Conservation (phyloP, 2,113 vertebrate species). For the Gallinago jamesoni region DNA sequence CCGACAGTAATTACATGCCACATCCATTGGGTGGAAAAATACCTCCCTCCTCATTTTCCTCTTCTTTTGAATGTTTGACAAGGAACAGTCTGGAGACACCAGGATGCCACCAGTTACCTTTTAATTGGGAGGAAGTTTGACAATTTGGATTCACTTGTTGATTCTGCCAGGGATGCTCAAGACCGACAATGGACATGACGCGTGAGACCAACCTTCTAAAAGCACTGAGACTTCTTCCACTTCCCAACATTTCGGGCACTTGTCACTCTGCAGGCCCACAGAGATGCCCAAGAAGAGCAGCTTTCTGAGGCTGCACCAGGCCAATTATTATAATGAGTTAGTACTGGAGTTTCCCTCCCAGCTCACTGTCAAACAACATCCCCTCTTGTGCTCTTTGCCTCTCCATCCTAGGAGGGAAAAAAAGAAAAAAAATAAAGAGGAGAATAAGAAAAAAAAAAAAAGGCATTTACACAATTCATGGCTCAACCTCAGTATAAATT, state of each 20-base stretch:
- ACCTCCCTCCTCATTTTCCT: neutral
- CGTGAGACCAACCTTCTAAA: neutral
- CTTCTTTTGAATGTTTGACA: neutral
- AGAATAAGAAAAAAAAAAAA: neutral
- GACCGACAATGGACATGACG: accelerated
- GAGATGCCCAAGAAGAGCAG: neutral
- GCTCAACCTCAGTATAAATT: neutral
- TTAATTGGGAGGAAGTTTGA: neutral
- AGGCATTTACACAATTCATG: neutral
- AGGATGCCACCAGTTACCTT: neutral
- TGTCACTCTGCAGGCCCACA: neutral
- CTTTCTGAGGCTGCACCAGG: neutral
- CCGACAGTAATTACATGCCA: neutral
- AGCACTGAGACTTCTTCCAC: neutral
- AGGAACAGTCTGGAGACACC: constrained; percentile 11
- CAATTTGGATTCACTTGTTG: neutral
- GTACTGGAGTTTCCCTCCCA: neutral
- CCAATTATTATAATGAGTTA: neutral
- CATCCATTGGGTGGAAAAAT: neutral
- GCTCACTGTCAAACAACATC: neutral
- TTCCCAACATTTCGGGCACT: neutral
- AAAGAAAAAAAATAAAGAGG: neutral
- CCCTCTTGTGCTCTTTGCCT: neutral
- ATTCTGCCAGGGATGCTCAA: neutral
- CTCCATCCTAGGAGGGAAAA: neutral